Evolutionary conservation across 1,140 invertebrate genomes (phyloP).

Genomic region (Antheraea pernyi): DNA sequence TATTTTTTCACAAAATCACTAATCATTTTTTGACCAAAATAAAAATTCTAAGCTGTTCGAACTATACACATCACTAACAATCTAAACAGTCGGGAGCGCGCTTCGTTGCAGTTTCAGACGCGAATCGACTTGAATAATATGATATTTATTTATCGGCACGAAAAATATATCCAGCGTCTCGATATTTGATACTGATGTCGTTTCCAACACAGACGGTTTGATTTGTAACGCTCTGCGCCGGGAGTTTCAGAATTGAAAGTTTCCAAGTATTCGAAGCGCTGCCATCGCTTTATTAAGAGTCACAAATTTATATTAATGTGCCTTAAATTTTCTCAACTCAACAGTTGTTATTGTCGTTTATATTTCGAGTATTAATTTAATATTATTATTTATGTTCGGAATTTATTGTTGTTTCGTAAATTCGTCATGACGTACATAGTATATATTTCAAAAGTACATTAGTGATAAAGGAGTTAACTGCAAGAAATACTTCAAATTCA

Average conservation of each 20-base stretch:
- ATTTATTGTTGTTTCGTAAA: neutral
- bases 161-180: neutral
- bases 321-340: neutral
- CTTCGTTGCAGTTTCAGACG: conserved; percentile 9
- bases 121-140: conserved; percentile 10
- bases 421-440: no score
- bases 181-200: conserved; percentile 7
- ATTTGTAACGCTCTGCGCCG: neutral
- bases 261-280: neutral
- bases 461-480: no score
- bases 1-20: no score
- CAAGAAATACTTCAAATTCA: no score
- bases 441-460: no score
- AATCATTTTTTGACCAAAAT: no score
- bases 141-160: conserved; percentile 15
- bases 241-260: neutral
- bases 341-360: conserved; percentile 3
- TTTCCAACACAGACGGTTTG: neutral
- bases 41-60: neutral
- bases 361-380: neutral
- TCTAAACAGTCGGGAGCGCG: conserved; percentile 2
- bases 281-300: neutral
- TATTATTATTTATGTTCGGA: neutral
- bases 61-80: conserved; percentile 7
- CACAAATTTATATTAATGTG: conserved; percentile 3